A percentile compares a stretch with the other conserved stretches of the same genome.
phyloP scores from a whole-genome alignment of 2,797 vertebrate species.

The Pipistrellus pipistrellus region DNA sequence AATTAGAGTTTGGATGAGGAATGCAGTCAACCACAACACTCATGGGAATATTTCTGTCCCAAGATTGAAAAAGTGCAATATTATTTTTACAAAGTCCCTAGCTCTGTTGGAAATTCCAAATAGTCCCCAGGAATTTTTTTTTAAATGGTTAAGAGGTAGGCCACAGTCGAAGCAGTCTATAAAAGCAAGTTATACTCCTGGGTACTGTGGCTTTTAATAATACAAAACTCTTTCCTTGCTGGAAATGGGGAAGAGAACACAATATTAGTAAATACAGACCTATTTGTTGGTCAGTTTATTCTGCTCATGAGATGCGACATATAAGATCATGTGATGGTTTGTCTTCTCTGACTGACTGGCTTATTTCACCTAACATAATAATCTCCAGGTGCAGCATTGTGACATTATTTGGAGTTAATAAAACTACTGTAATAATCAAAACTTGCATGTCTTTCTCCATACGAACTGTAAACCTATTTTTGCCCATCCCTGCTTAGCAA shows the following conservation, averaged over 20 bases:
- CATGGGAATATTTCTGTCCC: not conserved
- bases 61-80: not conserved
- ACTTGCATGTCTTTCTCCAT: not conserved
- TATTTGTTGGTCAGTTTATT: not conserved
- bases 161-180: not conserved
- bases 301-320: not conserved
- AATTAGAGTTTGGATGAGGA: not conserved
- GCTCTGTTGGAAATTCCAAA: conserved; percentile 33
- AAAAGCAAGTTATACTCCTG: not conserved
- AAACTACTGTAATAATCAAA: not conserved
- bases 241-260: not conserved
- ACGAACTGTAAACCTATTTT: not conserved
- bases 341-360: not conserved
- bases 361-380: not conserved
- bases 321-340: not conserved
- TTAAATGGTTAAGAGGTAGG: not conserved
- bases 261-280: not conserved
- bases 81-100: not conserved
- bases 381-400: not conserved
- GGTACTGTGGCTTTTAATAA: not conserved
- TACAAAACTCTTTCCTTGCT: not conserved
- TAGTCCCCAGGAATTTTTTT: not conserved
- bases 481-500: not conserved
- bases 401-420: not conserved
- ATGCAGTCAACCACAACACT: not conserved